Conservation (phyloP, 2,888 invertebrate genomes). For the Pemphredon lugubris region DNA sequence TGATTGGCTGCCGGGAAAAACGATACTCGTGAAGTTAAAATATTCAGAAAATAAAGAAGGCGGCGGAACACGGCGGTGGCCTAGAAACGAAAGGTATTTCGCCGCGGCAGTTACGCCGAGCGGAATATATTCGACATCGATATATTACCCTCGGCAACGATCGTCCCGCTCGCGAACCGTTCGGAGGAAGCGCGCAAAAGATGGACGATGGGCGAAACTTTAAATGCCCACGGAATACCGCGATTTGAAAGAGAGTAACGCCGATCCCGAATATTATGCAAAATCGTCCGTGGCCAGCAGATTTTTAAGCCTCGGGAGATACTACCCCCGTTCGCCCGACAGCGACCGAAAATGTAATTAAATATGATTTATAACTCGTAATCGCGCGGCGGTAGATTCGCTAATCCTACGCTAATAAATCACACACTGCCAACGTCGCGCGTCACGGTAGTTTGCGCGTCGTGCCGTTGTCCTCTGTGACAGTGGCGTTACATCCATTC, state of each 20-base stretch:
- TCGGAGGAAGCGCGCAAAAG: not conserved
- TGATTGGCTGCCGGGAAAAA: conserved; percentile 23
- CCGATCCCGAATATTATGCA: too few relatives aligned
- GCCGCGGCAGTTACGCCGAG: not conserved
- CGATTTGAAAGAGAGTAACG: not conserved
- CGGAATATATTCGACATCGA: not conserved
- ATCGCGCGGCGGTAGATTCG: conserved; percentile 32
- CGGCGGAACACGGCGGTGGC: too few relatives aligned
- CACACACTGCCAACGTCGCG: conserved; percentile 15
- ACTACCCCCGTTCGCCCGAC: too few relatives aligned
- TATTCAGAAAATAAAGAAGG: too few relatives aligned
- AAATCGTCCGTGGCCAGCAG: too few relatives aligned
- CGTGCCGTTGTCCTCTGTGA: not conserved
- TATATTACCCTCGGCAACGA: not conserved
- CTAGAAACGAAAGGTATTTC: not conserved
- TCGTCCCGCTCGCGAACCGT: not conserved
- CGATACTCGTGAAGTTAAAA: too few relatives aligned
- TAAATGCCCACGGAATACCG: not conserved
- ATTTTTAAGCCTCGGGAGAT: too few relatives aligned
- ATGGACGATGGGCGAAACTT: conserved; percentile 11
- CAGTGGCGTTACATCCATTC: conserved; percentile 9
- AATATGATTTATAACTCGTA: conserved; percentile 50
- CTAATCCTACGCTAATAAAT: conserved; percentile 40
- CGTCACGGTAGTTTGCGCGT: not conserved
- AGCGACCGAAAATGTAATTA: conserved; percentile 30